Conservation (phyloP, 2,113 vertebrate species). For the Cercopithecus mona region DNA sequence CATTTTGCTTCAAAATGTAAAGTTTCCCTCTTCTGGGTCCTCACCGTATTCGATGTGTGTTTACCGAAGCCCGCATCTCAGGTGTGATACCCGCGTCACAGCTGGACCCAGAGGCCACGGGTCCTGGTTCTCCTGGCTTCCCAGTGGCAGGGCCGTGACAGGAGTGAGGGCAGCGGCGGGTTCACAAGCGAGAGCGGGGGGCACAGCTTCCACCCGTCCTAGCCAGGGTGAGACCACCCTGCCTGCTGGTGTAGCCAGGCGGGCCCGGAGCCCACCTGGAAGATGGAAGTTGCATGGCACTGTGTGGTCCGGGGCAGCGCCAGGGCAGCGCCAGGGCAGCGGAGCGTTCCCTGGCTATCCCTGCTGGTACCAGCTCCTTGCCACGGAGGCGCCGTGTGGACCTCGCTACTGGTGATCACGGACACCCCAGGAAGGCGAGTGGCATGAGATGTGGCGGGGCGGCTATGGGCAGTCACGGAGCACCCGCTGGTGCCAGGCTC, state of each 20-base stretch:
- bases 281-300: neutral
- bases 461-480: accelerated
- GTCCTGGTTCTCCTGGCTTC: neutral
- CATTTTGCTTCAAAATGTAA: neutral
- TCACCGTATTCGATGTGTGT: neutral
- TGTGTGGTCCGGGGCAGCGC: accelerated
- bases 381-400: accelerated
- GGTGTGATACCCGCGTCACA: neutral
- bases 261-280: neutral
- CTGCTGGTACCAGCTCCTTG: neutral
- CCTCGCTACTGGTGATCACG: neutral
- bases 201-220: neutral
- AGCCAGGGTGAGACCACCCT: neutral
- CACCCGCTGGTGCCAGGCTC: neutral
- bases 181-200: neutral
- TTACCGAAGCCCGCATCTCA: neutral
- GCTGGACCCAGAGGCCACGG: neutral
- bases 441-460: accelerated
- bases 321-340: too few relatives aligned
- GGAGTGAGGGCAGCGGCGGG: too few relatives aligned
- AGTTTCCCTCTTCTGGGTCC: neutral
- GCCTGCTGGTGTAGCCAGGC: accelerated
- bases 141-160: accelerated
- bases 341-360: accelerated
- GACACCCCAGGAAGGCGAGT: neutral